A percentile compares a stretch with the other conserved stretches of the same genome.
Conservation (phyloP, 2,888 invertebrate genomes). For the Cephus rjabovi region DNA sequence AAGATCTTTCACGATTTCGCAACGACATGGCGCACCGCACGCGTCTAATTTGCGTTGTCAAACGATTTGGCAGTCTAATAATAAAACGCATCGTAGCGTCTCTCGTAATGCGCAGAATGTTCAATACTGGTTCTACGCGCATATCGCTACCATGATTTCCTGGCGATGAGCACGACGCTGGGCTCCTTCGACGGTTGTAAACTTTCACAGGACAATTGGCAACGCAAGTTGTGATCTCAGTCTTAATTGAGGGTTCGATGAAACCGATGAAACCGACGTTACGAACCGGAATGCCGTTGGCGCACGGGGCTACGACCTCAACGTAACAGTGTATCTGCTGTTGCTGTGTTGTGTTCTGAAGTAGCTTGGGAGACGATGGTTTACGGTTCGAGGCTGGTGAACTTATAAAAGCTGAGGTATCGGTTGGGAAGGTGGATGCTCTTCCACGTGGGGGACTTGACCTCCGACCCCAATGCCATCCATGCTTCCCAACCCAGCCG, state of each 20-base stretch:
- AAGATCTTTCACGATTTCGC: no score
- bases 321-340: slow-evolving; percentile 37
- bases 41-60: no score
- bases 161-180: no score
- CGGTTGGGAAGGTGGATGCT: slow-evolving; percentile 30
- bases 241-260: background rate
- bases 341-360: slow-evolving; percentile 30
- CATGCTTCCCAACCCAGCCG: slow-evolving; percentile 41
- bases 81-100: no score
- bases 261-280: slow-evolving; percentile 37
- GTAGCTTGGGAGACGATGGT: slow-evolving; percentile 31
- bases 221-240: no score
- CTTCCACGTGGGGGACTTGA: slow-evolving; percentile 32
- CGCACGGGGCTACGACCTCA: slow-evolving; percentile 37
- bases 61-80: no score
- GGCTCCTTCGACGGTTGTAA: no score
- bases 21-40: no score
- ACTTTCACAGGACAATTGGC: no score
- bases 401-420: slow-evolving; percentile 36
- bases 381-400: slow-evolving; percentile 32
- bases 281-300: slow-evolving; percentile 42
- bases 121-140: no score
- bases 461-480: slow-evolving; percentile 33
- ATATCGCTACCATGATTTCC: no score
- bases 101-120: no score